Evolutionary conservation across 2,113 vertebrate species (phyloP).

Genomic region (Taxidea taxus): DNA sequence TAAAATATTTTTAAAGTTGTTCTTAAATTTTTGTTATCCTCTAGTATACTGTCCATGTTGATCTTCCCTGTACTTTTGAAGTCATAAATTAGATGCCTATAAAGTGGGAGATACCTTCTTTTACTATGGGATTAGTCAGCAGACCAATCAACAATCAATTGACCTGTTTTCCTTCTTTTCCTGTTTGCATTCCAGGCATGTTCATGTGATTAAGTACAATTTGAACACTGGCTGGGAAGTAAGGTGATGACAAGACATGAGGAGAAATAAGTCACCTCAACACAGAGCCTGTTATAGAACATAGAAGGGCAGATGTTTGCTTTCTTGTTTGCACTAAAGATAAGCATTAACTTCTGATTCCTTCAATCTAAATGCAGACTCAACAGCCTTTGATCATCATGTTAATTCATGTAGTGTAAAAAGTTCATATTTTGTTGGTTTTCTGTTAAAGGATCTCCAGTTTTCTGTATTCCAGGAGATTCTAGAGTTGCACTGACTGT

Average conservation of each 20-base stretch:
- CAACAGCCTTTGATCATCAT: constrained; percentile 16
- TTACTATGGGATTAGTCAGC: not conserved
- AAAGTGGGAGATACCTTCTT: not conserved
- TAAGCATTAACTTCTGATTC: constrained; percentile 7
- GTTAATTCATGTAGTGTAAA: not conserved
- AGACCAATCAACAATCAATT: constrained; percentile 54
- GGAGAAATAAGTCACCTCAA: constrained; percentile 49
- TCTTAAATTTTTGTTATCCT: not conserved
- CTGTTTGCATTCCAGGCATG: constrained; percentile 61
- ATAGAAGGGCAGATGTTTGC: not conserved
- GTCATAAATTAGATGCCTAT: not conserved
- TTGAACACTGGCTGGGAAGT: constrained; percentile 52
- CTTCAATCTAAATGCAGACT: not conserved
- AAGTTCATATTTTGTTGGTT: not conserved
- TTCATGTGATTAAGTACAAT: constrained; percentile 52
- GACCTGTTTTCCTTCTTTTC: constrained; percentile 47
- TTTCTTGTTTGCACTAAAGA: constrained; percentile 10
- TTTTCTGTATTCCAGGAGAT: not conserved
- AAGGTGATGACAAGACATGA: constrained; percentile 27
- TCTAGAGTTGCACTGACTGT: not conserved
- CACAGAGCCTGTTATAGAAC: not conserved
- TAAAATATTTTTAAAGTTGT: not conserved
- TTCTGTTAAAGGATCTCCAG: not conserved
- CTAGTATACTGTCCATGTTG: not conserved
- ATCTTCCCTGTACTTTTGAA: not conserved